phyloP scores from a whole-genome alignment of 1,140 invertebrate genomes.

The Heliothis subflexa region DNA sequence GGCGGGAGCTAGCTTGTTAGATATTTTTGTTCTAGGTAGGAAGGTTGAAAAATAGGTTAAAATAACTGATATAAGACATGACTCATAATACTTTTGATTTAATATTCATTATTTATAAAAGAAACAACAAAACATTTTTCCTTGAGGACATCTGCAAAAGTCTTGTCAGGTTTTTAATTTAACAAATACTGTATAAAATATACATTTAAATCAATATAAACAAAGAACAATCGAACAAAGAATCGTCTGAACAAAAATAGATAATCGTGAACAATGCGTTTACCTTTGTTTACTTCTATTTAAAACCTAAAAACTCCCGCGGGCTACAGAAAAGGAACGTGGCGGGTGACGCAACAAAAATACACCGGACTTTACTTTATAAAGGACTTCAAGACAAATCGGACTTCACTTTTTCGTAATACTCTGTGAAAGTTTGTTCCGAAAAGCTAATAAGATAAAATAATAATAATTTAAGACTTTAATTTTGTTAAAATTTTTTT shows the following conservation, averaged over 20 bases:
- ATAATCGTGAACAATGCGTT: slow-evolving; percentile 8
- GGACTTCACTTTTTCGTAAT: slow-evolving; percentile 14
- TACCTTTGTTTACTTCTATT: slow-evolving; percentile 43
- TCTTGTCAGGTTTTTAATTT: too few relatives aligned
- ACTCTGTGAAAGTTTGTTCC: not conserved
- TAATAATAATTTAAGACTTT: not conserved
- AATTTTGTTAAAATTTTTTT: not conserved
- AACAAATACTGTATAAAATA: too few relatives aligned
- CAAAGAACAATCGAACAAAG: slow-evolving; percentile 21
- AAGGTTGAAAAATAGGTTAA: too few relatives aligned
- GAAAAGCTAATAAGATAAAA: not conserved
- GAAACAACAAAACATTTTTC: too few relatives aligned
- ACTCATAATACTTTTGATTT: too few relatives aligned
- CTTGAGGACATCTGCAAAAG: too few relatives aligned
- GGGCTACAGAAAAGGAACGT: slow-evolving; percentile 29
- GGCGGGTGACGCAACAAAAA: slow-evolving; percentile 40
- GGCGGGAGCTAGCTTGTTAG: too few relatives aligned
- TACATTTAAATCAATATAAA: slow-evolving; percentile 14
- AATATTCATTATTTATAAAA: too few relatives aligned
- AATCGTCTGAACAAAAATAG: slow-evolving; percentile 30
- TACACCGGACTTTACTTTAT: slow-evolving; percentile 31
- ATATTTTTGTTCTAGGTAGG: too few relatives aligned
- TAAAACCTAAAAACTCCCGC: slow-evolving; percentile 32
- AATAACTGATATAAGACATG: too few relatives aligned
- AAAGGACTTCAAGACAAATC: slow-evolving; percentile 2